Evolutionary conservation across 2,888 invertebrate species (phyloP).

Genomic region (Chloroclystis v-ata): DNA sequence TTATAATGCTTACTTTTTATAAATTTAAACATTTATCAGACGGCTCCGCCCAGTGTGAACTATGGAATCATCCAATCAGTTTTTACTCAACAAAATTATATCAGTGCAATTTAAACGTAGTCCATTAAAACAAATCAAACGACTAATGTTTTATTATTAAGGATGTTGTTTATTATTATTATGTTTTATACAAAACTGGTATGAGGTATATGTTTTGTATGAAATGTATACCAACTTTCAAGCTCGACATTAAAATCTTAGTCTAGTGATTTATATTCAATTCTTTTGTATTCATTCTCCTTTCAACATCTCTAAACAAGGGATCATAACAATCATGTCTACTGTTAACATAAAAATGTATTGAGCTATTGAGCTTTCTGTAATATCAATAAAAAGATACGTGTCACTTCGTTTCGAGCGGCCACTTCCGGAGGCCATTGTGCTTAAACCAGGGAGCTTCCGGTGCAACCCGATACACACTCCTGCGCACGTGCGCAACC

Average conservation of each 20-base stretch:
- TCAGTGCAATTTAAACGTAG: not conserved
- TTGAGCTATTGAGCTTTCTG: conserved; percentile 72
- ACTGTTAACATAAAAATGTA: conserved; percentile 69
- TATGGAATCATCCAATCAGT: too few species aligned
- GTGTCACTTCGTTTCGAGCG: conserved; percentile 73
- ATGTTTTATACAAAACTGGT: too few species aligned
- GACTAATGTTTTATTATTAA: too few species aligned
- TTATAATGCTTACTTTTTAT: too few species aligned
- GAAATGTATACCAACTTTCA: too few species aligned
- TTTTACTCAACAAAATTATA: too few species aligned
- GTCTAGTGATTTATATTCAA: too few species aligned
- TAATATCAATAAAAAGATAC: conserved; percentile 77
- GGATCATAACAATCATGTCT: conserved; percentile 46
- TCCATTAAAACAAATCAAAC: not conserved
- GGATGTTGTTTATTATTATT: too few species aligned
- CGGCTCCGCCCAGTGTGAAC: too few species aligned
- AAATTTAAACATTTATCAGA: too few species aligned
- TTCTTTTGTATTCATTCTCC: not conserved
- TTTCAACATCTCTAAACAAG: conserved; percentile 15
- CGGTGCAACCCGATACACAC: conserved; percentile 77
- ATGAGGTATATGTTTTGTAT: too few species aligned
- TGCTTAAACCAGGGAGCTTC: conserved; percentile 67
- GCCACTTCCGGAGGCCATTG: conserved; percentile 76
- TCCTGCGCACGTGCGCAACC: conserved; percentile 77
- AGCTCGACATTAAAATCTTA: too few species aligned